Base-by-base conservation (phyloP, 2,888 invertebrate genomes). In the Arrhopalites spinosus region DNA sequence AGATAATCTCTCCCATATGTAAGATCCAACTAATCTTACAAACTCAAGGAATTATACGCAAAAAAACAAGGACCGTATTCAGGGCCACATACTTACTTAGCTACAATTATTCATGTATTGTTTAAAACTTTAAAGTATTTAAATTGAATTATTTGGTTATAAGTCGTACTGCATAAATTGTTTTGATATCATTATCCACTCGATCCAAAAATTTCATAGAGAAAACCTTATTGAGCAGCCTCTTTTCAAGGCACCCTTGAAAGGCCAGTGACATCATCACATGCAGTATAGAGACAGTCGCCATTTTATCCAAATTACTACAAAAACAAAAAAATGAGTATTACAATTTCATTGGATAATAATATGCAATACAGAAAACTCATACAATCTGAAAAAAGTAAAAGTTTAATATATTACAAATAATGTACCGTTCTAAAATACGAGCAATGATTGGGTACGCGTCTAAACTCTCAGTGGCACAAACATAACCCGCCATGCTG, bases 141-240 rank as follows among this genome's bases (percentile, higher is more conserved):
- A 17, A n/a, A n/a, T n/a, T n/a, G n/a, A n/a, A n/a, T n/a, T n/a
- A n/a, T n/a, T n/a, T n/a, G n/a, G n/a, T n/a, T n/a, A n/a, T n/a
- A n/a, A n/a, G n/a, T n/a, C n/a, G n/a, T n/a, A 50, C 69, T 5
- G 1, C 27, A 17, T 45, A 20, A 23, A 25, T 23, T 13, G 50
- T 17, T 27, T 61, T 85, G 69, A 90, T 86, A 84, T 90, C 90
- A 7, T 86, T 85, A 81, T 90, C 90, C 0, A 90, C 84, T 79
- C 87, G 86, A 79, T 89, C 88, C 80, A 90, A 86, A 83, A 90
- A 90, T 73, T 87, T 86, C 0, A 89, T 87, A 79, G 88, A 88
- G 83, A 90, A 90, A 61, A 90, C 87, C 80, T 86, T 86, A 81
- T 88, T 86, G 27, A 89, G 86, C 15, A 90, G 84, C 27, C 86